Conservation (phyloP, 30 jellyfish, hydroid and myxozoan species). For the Chrysaora quinquecirrha region DNA sequence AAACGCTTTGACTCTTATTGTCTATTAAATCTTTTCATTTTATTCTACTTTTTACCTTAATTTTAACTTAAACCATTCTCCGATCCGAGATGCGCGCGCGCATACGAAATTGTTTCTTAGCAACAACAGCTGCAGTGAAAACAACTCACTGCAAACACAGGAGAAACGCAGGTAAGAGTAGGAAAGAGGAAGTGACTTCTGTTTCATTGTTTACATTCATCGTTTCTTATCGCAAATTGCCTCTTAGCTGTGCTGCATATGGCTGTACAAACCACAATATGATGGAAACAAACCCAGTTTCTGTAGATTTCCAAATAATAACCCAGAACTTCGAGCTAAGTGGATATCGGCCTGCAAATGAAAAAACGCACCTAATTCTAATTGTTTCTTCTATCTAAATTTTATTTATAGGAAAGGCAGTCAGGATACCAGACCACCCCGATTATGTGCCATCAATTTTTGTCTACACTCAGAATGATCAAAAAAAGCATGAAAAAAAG, state of each 20-base stretch:
- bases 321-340: slow-evolving; percentile 5
- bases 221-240: neutral
- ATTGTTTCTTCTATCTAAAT: neutral
- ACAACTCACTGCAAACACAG: slow-evolving; percentile 1
- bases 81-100: slow-evolving; percentile 10
- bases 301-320: neutral
- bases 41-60: too few relatives aligned
- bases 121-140: slow-evolving; percentile 4
- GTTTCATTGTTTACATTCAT: neutral
- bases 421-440: slow-evolving; percentile 4
- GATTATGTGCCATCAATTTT: neutral
- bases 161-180: slow-evolving; percentile 1
- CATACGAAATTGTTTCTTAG: neutral
- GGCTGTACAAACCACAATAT: neutral
- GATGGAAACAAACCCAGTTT: slow-evolving; percentile 2
- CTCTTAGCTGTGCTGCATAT: slow-evolving; percentile 5
- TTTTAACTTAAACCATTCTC: too few relatives aligned
- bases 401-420: slow-evolving; percentile 1
- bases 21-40: too few relatives aligned
- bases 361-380: neutral
- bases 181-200: neutral
- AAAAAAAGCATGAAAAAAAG: neutral
- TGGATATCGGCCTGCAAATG: slow-evolving; percentile 2
- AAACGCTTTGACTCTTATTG: too few relatives aligned
- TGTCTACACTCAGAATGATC: slow-evolving; percentile 2